Percentiles rank a stretch among this genome's conserved stretches.
Conservation (phyloP, 2,888 invertebrate species). For the Lysandra bellargus region DNA sequence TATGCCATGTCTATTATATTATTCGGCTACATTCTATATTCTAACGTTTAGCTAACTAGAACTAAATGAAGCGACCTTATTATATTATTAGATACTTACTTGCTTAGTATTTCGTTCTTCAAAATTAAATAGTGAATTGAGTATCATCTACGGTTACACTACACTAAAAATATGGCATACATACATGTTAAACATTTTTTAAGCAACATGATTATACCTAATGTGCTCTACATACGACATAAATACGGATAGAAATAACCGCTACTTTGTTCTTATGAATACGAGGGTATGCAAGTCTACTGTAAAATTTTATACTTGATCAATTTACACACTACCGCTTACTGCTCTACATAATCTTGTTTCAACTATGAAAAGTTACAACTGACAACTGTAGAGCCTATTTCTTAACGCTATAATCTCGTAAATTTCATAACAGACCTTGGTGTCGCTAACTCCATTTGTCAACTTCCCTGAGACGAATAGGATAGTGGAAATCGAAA, state of each 20-base stretch:
- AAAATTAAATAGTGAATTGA: too few species aligned
- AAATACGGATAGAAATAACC: too few species aligned
- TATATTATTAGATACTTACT: neutral
- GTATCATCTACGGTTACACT: too few species aligned
- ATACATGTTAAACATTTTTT: too few species aligned
- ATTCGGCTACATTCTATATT: neutral
- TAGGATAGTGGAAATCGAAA: slow-evolving; percentile 35
- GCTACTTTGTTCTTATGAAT: neutral
- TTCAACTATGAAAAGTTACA: neutral
- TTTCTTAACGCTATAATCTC: neutral
- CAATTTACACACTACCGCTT: neutral
- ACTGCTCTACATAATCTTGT: slow-evolving; percentile 9
- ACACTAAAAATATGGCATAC: too few species aligned
- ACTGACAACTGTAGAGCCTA: neutral
- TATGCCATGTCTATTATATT: neutral
- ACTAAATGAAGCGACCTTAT: slow-evolving; percentile 6
- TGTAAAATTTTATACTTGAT: neutral
- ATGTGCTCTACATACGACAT: neutral
- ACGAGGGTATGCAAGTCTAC: neutral
- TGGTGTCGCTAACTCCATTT: slow-evolving; percentile 24
- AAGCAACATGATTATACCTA: neutral
- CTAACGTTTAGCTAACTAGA: neutral
- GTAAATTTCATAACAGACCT: slow-evolving; percentile 14
- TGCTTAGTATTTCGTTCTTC: too few species aligned
- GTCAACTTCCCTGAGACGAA: slow-evolving; percentile 34